Conservation (phyloP, 1,140 invertebrate species). For the Daktulosphaira vitifoliae region DNA sequence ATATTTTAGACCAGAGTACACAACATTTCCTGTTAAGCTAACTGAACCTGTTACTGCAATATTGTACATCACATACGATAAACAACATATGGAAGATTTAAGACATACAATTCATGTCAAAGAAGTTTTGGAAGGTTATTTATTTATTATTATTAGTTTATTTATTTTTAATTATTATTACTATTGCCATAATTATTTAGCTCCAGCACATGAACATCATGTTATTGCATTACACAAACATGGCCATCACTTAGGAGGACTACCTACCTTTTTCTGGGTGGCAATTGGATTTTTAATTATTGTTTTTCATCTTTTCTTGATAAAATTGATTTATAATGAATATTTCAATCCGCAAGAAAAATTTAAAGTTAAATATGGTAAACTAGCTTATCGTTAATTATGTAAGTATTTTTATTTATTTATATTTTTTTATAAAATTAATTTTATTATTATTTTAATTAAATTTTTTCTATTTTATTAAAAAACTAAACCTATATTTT, state of each 20-base stretch:
- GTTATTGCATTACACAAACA: constrained; percentile 86
- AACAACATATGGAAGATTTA: constrained; percentile 82
- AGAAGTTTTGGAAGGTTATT: constrained; percentile 68
- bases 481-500: no score
- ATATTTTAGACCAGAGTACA: constrained; percentile 49
- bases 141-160: not conserved
- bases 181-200: constrained; percentile 47
- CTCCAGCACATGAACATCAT: constrained; percentile 86
- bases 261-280: constrained; percentile 89
- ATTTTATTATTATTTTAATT: no score
- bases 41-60: constrained; percentile 86
- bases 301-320: constrained; percentile 89
- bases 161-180: no score
- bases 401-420: not conserved
- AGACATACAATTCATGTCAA: constrained; percentile 85
- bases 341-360: constrained; percentile 65
- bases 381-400: constrained; percentile 34
- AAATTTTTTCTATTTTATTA: no score
- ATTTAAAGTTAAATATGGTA: constrained; percentile 47
- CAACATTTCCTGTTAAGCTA: constrained; percentile 79
- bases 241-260: constrained; percentile 78
- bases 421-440: no score
- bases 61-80: constrained; percentile 84
- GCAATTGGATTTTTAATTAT: constrained; percentile 81
- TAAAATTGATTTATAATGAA: constrained; percentile 87